Conservation (phyloP, 1,140 invertebrate species). For the Elysia chlorotica region DNA sequence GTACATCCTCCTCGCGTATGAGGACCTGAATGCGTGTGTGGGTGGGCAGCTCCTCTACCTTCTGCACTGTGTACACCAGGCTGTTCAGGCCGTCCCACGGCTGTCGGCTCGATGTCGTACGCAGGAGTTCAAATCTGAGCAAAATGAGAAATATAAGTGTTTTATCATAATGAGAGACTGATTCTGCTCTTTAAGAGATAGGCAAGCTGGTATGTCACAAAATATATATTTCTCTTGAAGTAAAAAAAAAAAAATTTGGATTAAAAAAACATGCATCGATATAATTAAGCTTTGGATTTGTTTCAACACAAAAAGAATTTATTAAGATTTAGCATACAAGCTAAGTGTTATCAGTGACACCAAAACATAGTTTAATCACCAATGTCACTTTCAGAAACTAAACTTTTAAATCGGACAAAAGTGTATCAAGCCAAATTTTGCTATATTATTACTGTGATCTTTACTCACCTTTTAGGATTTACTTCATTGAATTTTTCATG, state of each 20-base stretch:
- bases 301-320: neutral
- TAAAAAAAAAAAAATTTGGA: neutral
- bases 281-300: neutral
- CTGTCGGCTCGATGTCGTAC: neutral
- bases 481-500: conserved; percentile 19
- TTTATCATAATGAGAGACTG: no score
- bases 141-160: neutral
- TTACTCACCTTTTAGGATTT: conserved; percentile 26
- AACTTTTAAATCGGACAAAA: no score
- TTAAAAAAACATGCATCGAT: neutral
- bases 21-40: conserved; percentile 23
- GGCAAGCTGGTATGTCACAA: neutral
- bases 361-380: no score
- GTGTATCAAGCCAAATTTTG: no score
- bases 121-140: conserved; percentile 22
- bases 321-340: neutral
- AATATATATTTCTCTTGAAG: neutral
- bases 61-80: conserved; percentile 18
- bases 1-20: conserved; percentile 5
- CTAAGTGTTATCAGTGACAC: neutral
- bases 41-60: conserved; percentile 15
- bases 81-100: conserved; percentile 19
- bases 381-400: no score
- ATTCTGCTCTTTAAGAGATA: neutral
- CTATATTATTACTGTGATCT: neutral